phyloP scores from a whole-genome alignment of 2,797 vertebrate genomes.

The Aeoliscus strigatus region DNA sequence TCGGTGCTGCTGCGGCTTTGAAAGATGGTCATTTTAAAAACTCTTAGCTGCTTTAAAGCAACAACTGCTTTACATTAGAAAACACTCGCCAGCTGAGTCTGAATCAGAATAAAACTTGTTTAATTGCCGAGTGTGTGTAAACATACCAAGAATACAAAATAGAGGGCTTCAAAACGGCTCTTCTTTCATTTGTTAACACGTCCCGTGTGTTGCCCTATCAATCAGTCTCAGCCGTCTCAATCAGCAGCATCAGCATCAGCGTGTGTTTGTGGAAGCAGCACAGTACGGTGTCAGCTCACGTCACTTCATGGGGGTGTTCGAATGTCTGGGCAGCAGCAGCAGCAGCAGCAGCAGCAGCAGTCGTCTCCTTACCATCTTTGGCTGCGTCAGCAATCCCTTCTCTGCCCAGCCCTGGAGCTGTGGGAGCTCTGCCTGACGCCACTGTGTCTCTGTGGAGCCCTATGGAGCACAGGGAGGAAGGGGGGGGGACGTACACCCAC shows the following conservation, averaged over 20 bases:
- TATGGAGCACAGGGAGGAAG: constrained; percentile 73
- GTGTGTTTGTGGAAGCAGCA: constrained; percentile 54
- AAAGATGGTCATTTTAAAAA: too few relatives aligned
- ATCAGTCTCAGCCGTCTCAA: constrained; percentile 39
- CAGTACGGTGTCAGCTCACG: constrained; percentile 61
- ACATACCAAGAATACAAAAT: too few relatives aligned
- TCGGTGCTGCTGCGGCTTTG: too few relatives aligned
- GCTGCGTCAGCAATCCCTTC: constrained; percentile 86
- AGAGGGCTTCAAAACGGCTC: too few relatives aligned
- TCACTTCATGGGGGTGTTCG: constrained; percentile 65
- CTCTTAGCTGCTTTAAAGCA: too few relatives aligned
- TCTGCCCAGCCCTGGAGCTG: constrained; percentile 87
- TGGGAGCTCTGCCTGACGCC: constrained; percentile 85
- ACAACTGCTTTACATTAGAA: too few relatives aligned
- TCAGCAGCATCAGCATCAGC: constrained; percentile 58
- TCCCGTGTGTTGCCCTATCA: constrained; percentile 18
- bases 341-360: too few relatives aligned
- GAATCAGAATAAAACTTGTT: too few relatives aligned
- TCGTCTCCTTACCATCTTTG: constrained; percentile 86
- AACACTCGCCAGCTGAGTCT: too few relatives aligned
- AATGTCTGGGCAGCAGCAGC: constrained; percentile 60
- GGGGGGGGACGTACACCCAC: constrained; percentile 63
- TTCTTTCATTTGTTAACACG: background rate
- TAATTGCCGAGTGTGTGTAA: too few relatives aligned
- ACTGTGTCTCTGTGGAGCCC: constrained; percentile 87